phyloP scores from a whole-genome alignment of 2,888 invertebrate genomes.

The Hyppa rectilinea region DNA sequence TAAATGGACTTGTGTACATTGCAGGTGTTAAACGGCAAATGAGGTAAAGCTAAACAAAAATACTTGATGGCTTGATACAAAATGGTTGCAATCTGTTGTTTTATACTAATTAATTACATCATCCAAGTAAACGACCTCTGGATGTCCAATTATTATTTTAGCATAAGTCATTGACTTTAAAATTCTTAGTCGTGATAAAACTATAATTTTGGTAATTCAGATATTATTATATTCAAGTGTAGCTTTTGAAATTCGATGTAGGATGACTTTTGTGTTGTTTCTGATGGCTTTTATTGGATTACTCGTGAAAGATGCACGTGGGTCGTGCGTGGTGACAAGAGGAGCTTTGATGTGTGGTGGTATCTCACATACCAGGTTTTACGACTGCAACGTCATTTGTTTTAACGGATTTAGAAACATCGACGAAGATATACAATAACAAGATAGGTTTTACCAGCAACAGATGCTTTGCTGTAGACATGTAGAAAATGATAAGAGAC shows the following conservation, averaged over 20 bases:
- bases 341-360: constrained; percentile 21
- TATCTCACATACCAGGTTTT: constrained; percentile 5
- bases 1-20: background rate
- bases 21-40: background rate
- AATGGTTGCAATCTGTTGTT: constrained; percentile 20
- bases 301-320: constrained; percentile 8
- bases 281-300: constrained; percentile 2
- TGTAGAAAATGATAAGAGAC: no score
- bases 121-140: constrained; percentile 41
- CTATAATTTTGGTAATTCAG: constrained; percentile 35
- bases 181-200: constrained; percentile 35
- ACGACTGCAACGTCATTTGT: constrained; percentile 14
- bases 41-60: background rate
- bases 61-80: background rate
- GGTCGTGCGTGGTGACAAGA: constrained; percentile 6
- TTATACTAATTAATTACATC: constrained; percentile 38
- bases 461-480: background rate
- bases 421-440: background rate
- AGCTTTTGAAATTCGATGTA: constrained; percentile 12
- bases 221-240: constrained; percentile 8
- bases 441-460: background rate
- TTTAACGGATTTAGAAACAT: constrained; percentile 17
- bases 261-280: background rate
- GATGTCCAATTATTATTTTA: constrained; percentile 49
- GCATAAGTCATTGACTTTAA: constrained; percentile 58